Percentiles rank a stretch among this genome's conserved stretches.
Evolutionary conservation across 2,797 vertebrate species (phyloP).

Genomic region (Spinus olivaceus): DNA sequence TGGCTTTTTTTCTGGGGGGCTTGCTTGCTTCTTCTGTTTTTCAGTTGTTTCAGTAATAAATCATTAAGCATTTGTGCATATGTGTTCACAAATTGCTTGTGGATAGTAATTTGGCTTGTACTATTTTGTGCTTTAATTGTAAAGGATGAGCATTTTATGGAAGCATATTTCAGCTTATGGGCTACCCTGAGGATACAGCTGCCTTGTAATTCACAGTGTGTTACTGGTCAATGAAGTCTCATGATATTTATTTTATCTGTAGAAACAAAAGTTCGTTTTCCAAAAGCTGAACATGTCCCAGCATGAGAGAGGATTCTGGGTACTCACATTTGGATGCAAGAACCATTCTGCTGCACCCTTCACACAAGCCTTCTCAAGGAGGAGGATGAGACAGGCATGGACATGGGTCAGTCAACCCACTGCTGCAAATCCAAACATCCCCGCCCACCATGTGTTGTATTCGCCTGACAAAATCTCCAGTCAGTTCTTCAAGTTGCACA

Average conservation of each 20-base stretch:
- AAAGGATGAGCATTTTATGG: slow-evolving; percentile 43
- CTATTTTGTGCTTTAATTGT: slow-evolving; percentile 42
- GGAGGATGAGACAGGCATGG: not conserved
- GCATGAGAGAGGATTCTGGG: not conserved
- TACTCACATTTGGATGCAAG: not conserved
- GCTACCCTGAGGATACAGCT: slow-evolving; percentile 35
- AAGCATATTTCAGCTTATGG: slow-evolving; percentile 47
- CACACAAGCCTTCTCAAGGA: not conserved
- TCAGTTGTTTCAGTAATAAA: not conserved
- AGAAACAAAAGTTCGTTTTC: not conserved
- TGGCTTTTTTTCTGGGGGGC: not conserved
- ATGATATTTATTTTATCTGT: not conserved
- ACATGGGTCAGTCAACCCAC: not conserved
- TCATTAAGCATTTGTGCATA: not conserved
- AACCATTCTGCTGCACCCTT: not conserved
- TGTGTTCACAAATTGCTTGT: slow-evolving; percentile 17
- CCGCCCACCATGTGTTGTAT: not conserved
- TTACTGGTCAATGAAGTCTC: slow-evolving; percentile 31
- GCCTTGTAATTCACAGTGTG: slow-evolving; percentile 20
- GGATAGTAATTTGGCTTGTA: slow-evolving; percentile 42
- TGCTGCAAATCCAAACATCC: not conserved
- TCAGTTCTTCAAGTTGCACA: not conserved
- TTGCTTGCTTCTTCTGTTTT: not conserved
- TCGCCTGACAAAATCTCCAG: not conserved
- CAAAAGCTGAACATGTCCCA: not conserved